A percentile compares a stretch with the other conserved stretches of the same genome.
phyloP scores from a whole-genome alignment of 2,888 invertebrate genomes.

The Mayetiola destructor region DNA sequence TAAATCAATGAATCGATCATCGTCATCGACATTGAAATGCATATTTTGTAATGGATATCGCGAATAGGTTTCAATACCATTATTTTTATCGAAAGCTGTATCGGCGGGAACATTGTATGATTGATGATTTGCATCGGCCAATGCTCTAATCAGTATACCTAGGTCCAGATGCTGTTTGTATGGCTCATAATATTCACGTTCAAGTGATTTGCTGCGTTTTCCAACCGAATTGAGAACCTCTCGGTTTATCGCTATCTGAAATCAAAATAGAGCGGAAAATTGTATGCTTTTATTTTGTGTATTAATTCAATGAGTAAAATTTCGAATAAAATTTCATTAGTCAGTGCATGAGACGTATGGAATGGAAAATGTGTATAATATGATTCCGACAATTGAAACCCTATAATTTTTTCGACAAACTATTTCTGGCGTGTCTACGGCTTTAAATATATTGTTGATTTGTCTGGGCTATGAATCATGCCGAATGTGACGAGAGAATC shows the following conservation, averaged over 20 bases:
- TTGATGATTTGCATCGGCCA: neutral
- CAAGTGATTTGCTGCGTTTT: constrained; percentile 40
- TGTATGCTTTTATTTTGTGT: too few species aligned
- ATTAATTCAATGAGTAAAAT: too few species aligned
- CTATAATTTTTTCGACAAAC: too few species aligned
- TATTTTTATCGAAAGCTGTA: constrained; percentile 5
- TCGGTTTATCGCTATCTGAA: constrained; percentile 52
- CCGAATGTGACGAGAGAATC: too few species aligned
- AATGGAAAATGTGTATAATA: too few species aligned
- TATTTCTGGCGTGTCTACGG: too few species aligned
- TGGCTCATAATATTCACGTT: constrained; percentile 10
- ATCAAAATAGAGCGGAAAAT: too few species aligned
- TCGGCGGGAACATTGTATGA: neutral
- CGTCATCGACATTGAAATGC: neutral
- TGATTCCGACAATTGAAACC: too few species aligned
- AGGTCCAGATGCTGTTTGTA: neutral
- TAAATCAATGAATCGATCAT: neutral
- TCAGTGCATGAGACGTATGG: too few species aligned
- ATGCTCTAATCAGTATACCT: neutral
- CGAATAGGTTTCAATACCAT: constrained; percentile 14
- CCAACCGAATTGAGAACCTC: constrained; percentile 61
- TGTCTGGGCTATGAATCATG: too few species aligned
- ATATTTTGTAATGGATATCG: neutral
- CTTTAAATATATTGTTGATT: too few species aligned
- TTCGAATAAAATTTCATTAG: too few species aligned